Conservation (phyloP, 2,797 vertebrate genomes). For the Morus bassanus region DNA sequence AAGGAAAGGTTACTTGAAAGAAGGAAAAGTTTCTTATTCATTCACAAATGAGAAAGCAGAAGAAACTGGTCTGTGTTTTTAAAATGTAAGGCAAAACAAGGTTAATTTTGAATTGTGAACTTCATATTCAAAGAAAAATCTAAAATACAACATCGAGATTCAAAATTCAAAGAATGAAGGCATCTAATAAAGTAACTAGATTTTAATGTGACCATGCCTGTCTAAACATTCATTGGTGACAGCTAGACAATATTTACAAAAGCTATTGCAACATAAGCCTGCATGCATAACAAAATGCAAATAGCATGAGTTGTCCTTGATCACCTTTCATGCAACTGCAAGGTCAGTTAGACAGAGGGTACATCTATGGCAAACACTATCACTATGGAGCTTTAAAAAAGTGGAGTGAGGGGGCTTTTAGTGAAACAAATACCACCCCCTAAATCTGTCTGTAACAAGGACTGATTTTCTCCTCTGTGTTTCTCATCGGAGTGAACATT, state of each 20-base stretch:
- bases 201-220: not conserved
- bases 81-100: not conserved
- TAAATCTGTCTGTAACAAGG: conserved; percentile 10
- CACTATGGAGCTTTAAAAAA: not conserved
- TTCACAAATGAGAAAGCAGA: not conserved
- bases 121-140: not conserved
- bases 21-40: not conserved
- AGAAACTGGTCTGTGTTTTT: not conserved
- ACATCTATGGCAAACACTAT: not conserved
- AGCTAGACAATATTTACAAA: not conserved
- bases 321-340: not conserved
- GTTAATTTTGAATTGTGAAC: not conserved
- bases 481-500: not conserved
- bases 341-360: not conserved
- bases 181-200: not conserved
- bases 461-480: not conserved
- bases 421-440: conserved; percentile 9
- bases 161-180: not conserved
- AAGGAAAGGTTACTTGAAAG: not conserved
- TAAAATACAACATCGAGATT: not conserved
- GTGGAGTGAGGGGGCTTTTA: not conserved
- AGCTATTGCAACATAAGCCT: not conserved
- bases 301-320: not conserved
- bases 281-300: not conserved
- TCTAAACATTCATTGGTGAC: not conserved